A percentile compares a stretch with the other conserved stretches of the same genome.
phyloP scores from a whole-genome alignment of 2,888 invertebrate genomes.

The Rugalucina vietnamica region DNA sequence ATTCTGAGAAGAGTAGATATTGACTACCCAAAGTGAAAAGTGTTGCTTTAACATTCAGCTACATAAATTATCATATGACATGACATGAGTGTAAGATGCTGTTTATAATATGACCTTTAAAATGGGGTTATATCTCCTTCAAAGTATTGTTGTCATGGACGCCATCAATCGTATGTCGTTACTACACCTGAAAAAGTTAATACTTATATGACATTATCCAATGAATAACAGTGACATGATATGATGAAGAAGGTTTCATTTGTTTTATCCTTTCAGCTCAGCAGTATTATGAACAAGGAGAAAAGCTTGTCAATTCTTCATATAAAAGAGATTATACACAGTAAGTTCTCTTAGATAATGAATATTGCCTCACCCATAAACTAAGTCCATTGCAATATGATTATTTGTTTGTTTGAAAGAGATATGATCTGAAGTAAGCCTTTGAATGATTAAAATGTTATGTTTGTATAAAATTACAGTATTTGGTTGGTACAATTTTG shows the following conservation, averaged over 20 bases:
- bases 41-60: not conserved
- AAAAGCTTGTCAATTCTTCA: slow-evolving; percentile 77
- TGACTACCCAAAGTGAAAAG: not conserved
- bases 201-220: not conserved
- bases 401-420: too few species aligned
- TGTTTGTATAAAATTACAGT: too few species aligned
- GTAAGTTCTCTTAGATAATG: slow-evolving; percentile 68
- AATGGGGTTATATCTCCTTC: not conserved
- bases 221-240: not conserved
- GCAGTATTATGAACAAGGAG: slow-evolving; percentile 87
- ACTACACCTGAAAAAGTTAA: too few species aligned
- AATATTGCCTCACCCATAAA: too few species aligned
- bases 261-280: slow-evolving; percentile 89
- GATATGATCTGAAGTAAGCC: too few species aligned
- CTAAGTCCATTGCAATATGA: too few species aligned
- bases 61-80: not conserved
- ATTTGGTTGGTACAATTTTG: too few species aligned
- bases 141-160: too few species aligned
- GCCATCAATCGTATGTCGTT: too few species aligned
- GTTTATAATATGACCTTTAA: too few species aligned
- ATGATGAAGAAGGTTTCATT: not conserved
- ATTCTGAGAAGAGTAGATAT: not conserved
- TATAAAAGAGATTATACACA: slow-evolving; percentile 75
- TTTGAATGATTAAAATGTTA: too few species aligned
- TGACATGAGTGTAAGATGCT: not conserved